Conservation (phyloP, 2,113 vertebrate genomes). For the Solea senegalensis region DNA sequence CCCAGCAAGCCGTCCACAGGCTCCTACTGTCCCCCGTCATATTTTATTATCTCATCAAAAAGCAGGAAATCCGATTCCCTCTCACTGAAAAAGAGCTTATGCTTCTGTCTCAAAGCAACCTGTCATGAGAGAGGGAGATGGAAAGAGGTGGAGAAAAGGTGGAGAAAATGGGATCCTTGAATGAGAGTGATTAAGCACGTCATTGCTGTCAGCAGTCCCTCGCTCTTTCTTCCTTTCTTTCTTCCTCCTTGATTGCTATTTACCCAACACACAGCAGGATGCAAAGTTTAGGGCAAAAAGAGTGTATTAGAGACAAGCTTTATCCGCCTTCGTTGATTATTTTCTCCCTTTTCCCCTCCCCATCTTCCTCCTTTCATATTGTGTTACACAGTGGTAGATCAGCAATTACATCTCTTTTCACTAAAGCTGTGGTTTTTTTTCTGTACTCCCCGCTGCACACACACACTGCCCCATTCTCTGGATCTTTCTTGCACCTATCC, state of each 20-base stretch:
- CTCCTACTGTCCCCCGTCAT: slow-evolving; percentile 79
- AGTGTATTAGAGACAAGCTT: slow-evolving; percentile 14
- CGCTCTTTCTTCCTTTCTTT: slow-evolving; percentile 45
- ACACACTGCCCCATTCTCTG: slow-evolving; percentile 28
- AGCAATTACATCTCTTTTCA: slow-evolving; percentile 73
- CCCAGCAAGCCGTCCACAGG: slow-evolving; percentile 74
- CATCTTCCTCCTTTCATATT: slow-evolving; percentile 58
- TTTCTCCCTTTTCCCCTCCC: slow-evolving; percentile 16
- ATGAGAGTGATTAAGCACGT: slow-evolving; percentile 77
- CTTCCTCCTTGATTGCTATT: slow-evolving; percentile 43
- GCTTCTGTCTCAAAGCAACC: slow-evolving; percentile 79
- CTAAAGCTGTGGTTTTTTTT: slow-evolving; percentile 46
- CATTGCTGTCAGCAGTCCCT: slow-evolving; percentile 50
- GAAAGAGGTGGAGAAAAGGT: slow-evolving; percentile 54
- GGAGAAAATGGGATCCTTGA: slow-evolving; percentile 55
- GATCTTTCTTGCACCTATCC: slow-evolving; percentile 1
- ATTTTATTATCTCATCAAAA: slow-evolving; percentile 83
- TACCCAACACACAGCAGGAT: slow-evolving; percentile 38
- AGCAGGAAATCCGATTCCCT: slow-evolving; percentile 82
- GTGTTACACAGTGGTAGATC: slow-evolving; percentile 67
- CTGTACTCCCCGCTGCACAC: slow-evolving; percentile 11
- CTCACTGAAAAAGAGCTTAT: slow-evolving; percentile 81
- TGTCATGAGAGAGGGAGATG: slow-evolving; percentile 72
- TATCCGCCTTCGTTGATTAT: slow-evolving; percentile 31
- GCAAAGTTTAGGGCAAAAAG: slow-evolving; percentile 30